Percentiles rank a stretch among this genome's conserved stretches.
phyloP scores from a whole-genome alignment of 2,113 vertebrate species.

The Laterallus jamaicensis region DNA sequence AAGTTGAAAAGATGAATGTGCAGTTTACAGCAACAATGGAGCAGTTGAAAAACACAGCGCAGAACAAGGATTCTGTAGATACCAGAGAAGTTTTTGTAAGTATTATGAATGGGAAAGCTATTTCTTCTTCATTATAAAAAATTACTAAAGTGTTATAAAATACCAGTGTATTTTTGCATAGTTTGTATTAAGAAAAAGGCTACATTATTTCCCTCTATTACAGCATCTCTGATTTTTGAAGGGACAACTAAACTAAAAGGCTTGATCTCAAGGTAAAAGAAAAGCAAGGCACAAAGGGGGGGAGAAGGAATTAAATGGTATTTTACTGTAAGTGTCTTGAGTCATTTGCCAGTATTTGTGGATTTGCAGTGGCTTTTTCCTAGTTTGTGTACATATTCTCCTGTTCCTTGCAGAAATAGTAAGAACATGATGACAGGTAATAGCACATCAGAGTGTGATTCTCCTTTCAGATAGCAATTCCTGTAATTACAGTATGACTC shows the following conservation, averaged over 20 bases:
- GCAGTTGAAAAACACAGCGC: slow-evolving; percentile 75
- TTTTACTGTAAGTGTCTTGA: background rate
- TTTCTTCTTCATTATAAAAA: background rate
- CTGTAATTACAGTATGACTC: background rate
- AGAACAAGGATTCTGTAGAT: slow-evolving; percentile 78
- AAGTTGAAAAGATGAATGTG: slow-evolving; percentile 75
- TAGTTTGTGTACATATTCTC: background rate
- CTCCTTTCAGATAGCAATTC: background rate
- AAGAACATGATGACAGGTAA: background rate
- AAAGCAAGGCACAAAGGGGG: background rate
- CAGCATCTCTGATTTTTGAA: background rate
- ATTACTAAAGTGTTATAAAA: background rate
- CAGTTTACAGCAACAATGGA: slow-evolving; percentile 78
- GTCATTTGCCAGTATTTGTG: background rate
- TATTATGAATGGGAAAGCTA: slow-evolving; percentile 36
- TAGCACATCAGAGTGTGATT: background rate
- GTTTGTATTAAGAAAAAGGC: background rate
- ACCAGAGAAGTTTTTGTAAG: slow-evolving; percentile 88
- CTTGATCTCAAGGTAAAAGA: background rate
- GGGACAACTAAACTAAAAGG: background rate
- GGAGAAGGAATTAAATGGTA: background rate
- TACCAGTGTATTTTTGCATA: background rate
- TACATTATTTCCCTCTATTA: background rate
- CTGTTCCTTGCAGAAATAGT: background rate
- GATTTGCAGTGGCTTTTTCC: background rate